Base-by-base conservation (phyloP, 2,888 invertebrate genomes). In the Drosophila austrosaltans region DNA sequence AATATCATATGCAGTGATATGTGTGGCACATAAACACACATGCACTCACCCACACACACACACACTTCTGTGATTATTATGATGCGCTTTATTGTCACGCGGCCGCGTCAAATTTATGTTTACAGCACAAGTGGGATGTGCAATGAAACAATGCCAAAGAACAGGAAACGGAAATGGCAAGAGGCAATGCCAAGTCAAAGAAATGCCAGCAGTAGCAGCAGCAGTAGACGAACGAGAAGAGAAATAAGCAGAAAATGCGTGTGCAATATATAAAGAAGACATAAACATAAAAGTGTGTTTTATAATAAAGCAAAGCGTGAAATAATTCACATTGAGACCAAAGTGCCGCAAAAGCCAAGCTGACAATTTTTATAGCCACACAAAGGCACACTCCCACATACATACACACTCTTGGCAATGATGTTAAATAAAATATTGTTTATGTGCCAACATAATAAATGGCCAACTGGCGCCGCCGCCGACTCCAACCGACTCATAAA, bases 391-490 rank as follows among this genome's bases (percentile, higher is more conserved):
- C 32, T 25, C 59, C 44, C 53, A 54, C 16, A 62, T 28, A 53
- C 32, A 61, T 12, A 57, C 57, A 59, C 22, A 44, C 54, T n/a
- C 54, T 66, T 75, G 79, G 89, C 84, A 85, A 84, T 87, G 79
- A 89, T 89, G 85, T 89, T 85, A 89, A 85, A 85, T 89, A 85
- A 85, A 84, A 89, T 89, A 85, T 85, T 87, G 89, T 84, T 89
- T 84, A 84, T 89, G 77, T 77, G 75, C 73, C 75, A 84, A 79
- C 89, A 89, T 79, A 85, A 88, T 85, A 89, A 89, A 89, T 82
- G 85, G 81, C 75, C 79, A 76, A 69, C 73, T 66, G 61, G 57
- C 63, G 63, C 61, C 77, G 54, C 69, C 73, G 67, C 73, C 64
- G 61, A 60, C 63, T 60, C 63, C 77, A 62, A 73, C 77, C 61